Evolutionary conservation across 2,888 invertebrate genomes (phyloP).

Genomic region (Cephus sareptanus): DNA sequence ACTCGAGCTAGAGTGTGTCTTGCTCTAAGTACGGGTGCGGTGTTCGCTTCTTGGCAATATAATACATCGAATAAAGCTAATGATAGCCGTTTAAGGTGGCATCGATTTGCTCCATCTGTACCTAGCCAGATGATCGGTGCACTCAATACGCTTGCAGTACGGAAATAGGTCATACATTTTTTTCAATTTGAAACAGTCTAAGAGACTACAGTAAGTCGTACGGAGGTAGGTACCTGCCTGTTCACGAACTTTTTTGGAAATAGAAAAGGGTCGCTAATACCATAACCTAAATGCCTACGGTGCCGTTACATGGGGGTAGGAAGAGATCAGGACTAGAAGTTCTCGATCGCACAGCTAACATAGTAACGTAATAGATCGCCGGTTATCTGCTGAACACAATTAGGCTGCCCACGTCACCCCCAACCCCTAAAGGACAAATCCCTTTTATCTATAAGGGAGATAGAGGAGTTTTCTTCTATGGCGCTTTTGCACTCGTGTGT

Average conservation of each 20-base stretch:
- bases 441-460: conserved; percentile 55
- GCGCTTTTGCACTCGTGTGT: conserved; percentile 18
- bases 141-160: background rate
- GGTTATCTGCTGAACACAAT: conserved; percentile 61
- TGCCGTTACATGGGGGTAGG: background rate
- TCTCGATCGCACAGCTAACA: background rate
- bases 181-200: background rate
- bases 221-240: background rate
- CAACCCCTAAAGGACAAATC: conserved; percentile 56
- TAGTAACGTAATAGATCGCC: conserved; percentile 41
- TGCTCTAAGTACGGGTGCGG: background rate
- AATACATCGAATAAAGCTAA: background rate
- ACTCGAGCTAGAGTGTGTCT: conserved; percentile 20
- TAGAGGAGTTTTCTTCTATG: conserved; percentile 50
- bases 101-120: background rate
- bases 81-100: background rate
- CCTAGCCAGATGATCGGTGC: background rate
- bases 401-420: conserved; percentile 49
- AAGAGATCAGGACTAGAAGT: background rate
- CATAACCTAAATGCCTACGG: background rate
- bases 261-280: background rate
- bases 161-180: background rate
- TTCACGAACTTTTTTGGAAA: background rate
- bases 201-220: background rate
- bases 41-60: background rate